Base-by-base conservation (phyloP, 2,888 invertebrate genomes). In the Barypeithes pellucidus region DNA sequence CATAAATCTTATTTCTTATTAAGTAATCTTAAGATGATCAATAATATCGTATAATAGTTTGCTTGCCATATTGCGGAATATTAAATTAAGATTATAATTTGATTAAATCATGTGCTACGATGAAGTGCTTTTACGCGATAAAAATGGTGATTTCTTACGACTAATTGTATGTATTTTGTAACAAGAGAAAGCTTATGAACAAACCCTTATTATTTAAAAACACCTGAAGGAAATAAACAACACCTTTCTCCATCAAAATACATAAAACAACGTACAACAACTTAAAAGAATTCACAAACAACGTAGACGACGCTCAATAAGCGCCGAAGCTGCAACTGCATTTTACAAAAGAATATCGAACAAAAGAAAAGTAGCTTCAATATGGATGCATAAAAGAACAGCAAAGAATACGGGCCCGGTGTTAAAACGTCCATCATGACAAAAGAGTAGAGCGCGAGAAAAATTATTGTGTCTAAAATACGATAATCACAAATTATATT, bases 301-400 rank as follows among this genome's bases (percentile, higher is more conserved):
- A 29, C 52, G n/a, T 14, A 29, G 29, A 24, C 29, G 8, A 29
- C 52, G 24, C 29, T 52, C 52, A 29, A 52, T 24, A 52, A 52
- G 29, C 24, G 24, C 39, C 12, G 50, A 50, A 50, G 50, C 50
- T 50, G 50, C 39, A 39, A n/a, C 52, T 52, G 52, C 52, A 52
- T 52, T 52, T 52, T 29, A 52, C 52, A 52, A 52, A 52, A 52
- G 52, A 29, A 52, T 52, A 52, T 52, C 24, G 14, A 52, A 52
- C 29, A 52, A 52, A 52, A 29, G 52, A 14, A 52, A 29, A 52
- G 29, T 52, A 22, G n/a, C 52, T 39, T 52, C 29, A 29, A 29
- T 52, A 52, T 29, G 52, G 52, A 52, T 52, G 52, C 52, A 52
- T 52, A 52, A 52, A 52, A 52, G 29, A 52, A 14, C 22, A 29